Conservation (phyloP, 2,888 invertebrate genomes). For the Acleris laterana region DNA sequence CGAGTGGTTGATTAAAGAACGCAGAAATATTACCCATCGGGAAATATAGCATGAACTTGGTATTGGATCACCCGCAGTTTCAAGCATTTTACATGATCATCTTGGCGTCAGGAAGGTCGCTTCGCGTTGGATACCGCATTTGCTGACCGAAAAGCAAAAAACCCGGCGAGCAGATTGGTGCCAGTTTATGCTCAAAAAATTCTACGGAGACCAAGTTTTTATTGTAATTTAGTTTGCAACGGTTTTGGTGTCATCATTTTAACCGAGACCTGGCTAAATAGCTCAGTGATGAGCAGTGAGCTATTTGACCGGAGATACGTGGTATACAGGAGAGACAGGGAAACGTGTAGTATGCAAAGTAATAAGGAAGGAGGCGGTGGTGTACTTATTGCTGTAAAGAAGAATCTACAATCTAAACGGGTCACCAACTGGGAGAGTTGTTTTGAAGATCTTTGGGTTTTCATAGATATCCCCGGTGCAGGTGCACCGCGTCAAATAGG, state of each 20-base stretch:
- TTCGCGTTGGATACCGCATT: no score
- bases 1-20: no score
- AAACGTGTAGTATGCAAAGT: not conserved
- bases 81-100: no score
- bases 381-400: slow-evolving; percentile 4
- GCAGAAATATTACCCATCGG: no score
- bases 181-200: no score
- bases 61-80: no score
- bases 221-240: not conserved
- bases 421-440: not conserved
- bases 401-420: not conserved
- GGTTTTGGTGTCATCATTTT: not conserved
- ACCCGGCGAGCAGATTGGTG: no score
- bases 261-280: not conserved
- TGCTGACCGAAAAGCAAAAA: no score
- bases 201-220: no score
- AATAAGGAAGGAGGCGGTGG: slow-evolving; percentile 8
- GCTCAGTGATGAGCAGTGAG: slow-evolving; percentile 1
- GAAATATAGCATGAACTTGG: no score
- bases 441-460: slow-evolving; percentile 9
- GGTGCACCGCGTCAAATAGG: not conserved
- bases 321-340: slow-evolving; percentile 2
- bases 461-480: not conserved
- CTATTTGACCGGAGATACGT: not conserved
- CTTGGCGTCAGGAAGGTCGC: no score